A percentile compares a stretch with the other conserved stretches of the same genome.
Conservation (phyloP, 2,797 vertebrate genomes). For the Lithobates pipiens region DNA sequence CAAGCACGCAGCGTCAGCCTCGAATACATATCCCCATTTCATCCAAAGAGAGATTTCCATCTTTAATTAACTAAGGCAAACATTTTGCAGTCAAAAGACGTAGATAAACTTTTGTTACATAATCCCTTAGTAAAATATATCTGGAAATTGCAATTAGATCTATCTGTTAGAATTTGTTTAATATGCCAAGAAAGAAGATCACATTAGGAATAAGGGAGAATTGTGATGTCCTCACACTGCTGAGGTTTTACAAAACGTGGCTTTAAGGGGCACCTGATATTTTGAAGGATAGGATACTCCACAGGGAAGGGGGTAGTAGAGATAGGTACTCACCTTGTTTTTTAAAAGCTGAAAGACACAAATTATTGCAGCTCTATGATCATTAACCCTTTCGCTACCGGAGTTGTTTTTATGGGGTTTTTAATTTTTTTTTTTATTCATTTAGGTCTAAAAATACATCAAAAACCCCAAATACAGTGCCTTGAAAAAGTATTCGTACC, state of each 20-base stretch:
- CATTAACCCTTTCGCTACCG: no score
- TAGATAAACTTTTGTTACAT: constrained; percentile 32
- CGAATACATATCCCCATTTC: constrained; percentile 22
- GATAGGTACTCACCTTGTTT: no score
- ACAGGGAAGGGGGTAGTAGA: neutral
- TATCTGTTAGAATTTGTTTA: neutral
- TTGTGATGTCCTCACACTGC: neutral
- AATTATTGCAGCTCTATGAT: no score
- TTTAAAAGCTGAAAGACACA: no score
- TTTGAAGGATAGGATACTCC: neutral
- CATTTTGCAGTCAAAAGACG: constrained; percentile 22
- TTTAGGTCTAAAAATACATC: no score
- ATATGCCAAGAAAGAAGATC: constrained; percentile 7
- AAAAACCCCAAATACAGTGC: no score
- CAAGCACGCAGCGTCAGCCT: neutral
- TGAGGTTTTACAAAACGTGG: neutral
- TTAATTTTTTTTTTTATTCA: no score
- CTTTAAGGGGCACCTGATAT: neutral
- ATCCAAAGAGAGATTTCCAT: constrained; percentile 41
- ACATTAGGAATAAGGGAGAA: neutral
- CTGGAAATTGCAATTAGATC: constrained; percentile 22
- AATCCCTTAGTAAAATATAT: constrained; percentile 29
- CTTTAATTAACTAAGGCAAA: constrained; percentile 48
- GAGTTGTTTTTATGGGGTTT: no score
- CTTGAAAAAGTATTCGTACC: no score